phyloP scores from a whole-genome alignment of 1,140 invertebrate genomes.

The Cyphomyrmex costatus region DNA sequence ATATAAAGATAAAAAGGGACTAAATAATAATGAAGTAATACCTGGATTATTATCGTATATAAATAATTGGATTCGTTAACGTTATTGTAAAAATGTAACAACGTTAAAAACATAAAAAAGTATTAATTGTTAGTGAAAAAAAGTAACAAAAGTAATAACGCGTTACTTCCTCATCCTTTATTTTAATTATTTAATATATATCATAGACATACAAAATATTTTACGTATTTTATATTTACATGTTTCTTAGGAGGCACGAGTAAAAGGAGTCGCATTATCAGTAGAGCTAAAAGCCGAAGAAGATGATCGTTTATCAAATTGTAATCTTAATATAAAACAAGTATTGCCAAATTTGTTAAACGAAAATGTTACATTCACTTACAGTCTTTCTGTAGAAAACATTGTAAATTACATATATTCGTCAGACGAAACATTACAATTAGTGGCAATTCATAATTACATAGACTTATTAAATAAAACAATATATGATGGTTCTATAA shows the following conservation, averaged over 20 bases:
- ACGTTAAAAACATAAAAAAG: too few relatives aligned
- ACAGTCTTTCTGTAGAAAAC: slow-evolving; percentile 87
- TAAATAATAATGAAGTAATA: too few relatives aligned
- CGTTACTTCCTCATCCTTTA: too few relatives aligned
- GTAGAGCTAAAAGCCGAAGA: slow-evolving; percentile 97
- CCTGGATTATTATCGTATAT: too few relatives aligned
- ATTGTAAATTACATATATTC: slow-evolving; percentile 90
- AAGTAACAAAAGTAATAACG: too few relatives aligned
- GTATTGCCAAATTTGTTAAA: slow-evolving; percentile 87
- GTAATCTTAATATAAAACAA: slow-evolving; percentile 91
- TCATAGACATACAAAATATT: too few relatives aligned
- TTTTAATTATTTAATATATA: too few relatives aligned
- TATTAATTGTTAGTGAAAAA: too few relatives aligned
- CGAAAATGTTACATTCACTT: slow-evolving; percentile 86
- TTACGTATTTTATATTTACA: neutral
- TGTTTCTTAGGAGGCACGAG: slow-evolving; percentile 92
- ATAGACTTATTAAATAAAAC: slow-evolving; percentile 97
- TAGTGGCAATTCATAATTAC: slow-evolving; percentile 91
- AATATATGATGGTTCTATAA: slow-evolving; percentile 96
- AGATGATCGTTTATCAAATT: slow-evolving; percentile 98
- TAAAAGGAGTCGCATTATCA: slow-evolving; percentile 94
- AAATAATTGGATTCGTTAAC: too few relatives aligned
- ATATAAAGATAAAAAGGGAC: too few relatives aligned
- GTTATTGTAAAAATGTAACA: too few relatives aligned
- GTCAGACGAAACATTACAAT: slow-evolving; percentile 88